Base-by-base conservation (phyloP, 2,888 invertebrate species). In the Itoplectis maculator region DNA sequence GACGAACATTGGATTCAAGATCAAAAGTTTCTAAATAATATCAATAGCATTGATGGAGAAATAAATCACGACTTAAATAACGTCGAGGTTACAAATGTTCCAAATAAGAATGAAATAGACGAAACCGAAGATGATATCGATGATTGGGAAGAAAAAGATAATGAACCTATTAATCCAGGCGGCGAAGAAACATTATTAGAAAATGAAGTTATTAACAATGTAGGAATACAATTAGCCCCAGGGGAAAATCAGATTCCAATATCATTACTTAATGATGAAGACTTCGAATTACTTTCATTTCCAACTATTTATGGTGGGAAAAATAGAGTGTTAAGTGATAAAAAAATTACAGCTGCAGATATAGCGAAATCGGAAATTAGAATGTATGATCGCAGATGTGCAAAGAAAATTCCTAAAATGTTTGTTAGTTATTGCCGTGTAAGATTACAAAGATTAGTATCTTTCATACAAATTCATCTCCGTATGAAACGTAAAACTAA, bases 281-380 rank as follows among this genome's bases (percentile, higher is more conserved):
- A 82, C 54, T 74, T 74, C n/a, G 70, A 82, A 69, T 5, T 51
- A 75, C 29, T 80, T 1, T 51, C 63, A 42, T 82, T 75, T 49
- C 63, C 73, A 20, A 82, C 66, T 63, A 79, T 82, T 42, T 79
- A 74, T 56, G 79, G 59, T 51, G 82, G 74, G 2, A 29, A 82
- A 42, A 68, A n/a, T 35, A 37, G 77, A 73, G 59, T 49, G 51
- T 73, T 73, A 65, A 37, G 8, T 72, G 70, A 54, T 73, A 49
- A 5, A 47, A 84, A 56, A 69, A 65, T 76, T 37, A 69, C 49
- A 7, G 49, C 54, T 63, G 20, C 74, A 59, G 59, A 85, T 70
- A 75, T 81, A 42, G 79, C 76, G 40, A 83, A 85, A 79, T 85
- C 84, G 23, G 83, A 83, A 83, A 72, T 81, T 42, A 75, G 78